These are phyloP conservation scores for Calephelis nemesis DNA, from an alignment of 1,140 invertebrate species.

Conservation along the genomic window DNA sequence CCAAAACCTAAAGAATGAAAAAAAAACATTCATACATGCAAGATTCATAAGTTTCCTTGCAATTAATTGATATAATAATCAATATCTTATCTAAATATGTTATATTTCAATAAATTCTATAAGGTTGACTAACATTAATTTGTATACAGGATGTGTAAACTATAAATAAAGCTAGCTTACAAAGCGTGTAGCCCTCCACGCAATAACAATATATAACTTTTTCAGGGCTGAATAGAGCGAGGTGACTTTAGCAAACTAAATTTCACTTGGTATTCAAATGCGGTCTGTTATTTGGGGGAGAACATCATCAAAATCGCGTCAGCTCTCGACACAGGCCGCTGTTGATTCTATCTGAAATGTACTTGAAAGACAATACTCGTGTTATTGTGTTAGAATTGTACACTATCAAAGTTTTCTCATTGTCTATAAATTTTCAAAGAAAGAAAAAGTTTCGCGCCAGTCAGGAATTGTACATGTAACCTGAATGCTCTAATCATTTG, in stretches of 20 bases:
- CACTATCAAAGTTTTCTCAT: neutral
- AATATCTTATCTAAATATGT: no score
- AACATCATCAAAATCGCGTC: constrained; percentile 69
- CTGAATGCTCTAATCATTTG: no score
- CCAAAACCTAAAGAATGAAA: no score
- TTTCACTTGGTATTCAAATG: constrained; percentile 68
- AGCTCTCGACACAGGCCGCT: constrained; percentile 58
- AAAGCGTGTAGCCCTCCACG: constrained; percentile 51
- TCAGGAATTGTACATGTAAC: no score
- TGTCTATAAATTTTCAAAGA: neutral
- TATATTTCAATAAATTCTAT: no score
- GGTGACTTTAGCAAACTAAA: constrained; percentile 67
- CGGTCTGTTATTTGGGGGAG: constrained; percentile 58
- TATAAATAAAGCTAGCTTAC: constrained; percentile 28
- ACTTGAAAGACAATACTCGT: constrained; percentile 48
- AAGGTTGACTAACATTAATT: neutral
- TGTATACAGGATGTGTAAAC: constrained; percentile 9
- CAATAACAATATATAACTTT: constrained; percentile 73
- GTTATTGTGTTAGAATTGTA: constrained; percentile 32
- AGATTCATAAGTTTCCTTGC: no score
- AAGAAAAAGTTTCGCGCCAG: no score
- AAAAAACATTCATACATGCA: no score
- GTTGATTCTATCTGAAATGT: constrained; percentile 76
- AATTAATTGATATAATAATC: no score
- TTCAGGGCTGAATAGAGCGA: constrained; percentile 47